Conservation (phyloP, 1,140 invertebrate genomes). For the Ctenoplectra terminalis region DNA sequence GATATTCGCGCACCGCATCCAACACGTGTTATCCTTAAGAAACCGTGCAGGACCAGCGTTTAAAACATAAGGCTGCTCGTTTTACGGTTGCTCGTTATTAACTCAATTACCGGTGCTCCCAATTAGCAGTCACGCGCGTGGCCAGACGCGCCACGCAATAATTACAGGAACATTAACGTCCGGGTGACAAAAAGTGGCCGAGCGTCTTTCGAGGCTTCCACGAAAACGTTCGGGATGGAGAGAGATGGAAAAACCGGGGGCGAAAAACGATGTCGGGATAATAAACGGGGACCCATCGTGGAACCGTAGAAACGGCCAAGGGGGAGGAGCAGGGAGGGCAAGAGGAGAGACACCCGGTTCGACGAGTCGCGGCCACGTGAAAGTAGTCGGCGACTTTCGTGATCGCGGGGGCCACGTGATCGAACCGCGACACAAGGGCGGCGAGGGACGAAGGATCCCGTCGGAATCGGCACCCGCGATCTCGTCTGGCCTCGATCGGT, state of each 20-base stretch:
- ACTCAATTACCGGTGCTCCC: constrained; percentile 64
- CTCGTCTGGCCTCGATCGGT: constrained; percentile 67
- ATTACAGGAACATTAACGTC: constrained; percentile 60
- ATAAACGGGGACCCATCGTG: neutral
- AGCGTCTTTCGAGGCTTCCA: neutral
- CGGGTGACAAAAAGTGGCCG: neutral
- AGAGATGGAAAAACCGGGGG: neutral
- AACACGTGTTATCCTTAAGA: neutral
- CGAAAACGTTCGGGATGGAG: neutral
- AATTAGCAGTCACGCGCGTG: constrained; percentile 67
- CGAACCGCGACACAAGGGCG: constrained; percentile 28
- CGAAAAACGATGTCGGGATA: neutral
- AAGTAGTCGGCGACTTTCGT: constrained; percentile 74
- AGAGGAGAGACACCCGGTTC: constrained; percentile 49
- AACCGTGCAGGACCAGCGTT: neutral
- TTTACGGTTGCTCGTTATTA: constrained; percentile 60
- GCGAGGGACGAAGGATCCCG: constrained; percentile 59
- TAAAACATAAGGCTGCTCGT: constrained; percentile 13
- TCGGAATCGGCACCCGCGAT: constrained; percentile 53
- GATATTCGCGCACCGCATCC: too few species aligned
- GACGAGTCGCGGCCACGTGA: constrained; percentile 74
- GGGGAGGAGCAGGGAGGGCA: neutral
- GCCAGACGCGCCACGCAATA: constrained; percentile 44
- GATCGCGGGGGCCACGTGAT: constrained; percentile 60
- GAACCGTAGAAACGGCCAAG: neutral